phyloP scores from a whole-genome alignment of 2,113 vertebrate species.

The Eretmochelys imbricata region DNA sequence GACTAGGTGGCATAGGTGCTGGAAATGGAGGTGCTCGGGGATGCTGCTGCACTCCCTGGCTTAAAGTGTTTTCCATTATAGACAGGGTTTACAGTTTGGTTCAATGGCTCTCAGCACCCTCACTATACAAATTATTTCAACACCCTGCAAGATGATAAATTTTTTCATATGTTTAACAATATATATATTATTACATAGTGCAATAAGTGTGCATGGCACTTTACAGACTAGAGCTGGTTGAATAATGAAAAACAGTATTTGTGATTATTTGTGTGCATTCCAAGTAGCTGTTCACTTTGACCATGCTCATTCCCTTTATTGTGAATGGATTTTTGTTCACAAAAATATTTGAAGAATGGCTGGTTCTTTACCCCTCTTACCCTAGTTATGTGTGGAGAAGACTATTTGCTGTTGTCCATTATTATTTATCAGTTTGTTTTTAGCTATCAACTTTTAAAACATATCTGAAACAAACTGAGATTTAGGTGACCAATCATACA shows the following conservation, averaged over 20 bases:
- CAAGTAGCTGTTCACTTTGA: background rate
- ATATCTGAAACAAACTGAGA: background rate
- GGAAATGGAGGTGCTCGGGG: background rate
- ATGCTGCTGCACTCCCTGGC: too few relatives aligned
- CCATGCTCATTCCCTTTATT: background rate
- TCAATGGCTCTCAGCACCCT: too few relatives aligned
- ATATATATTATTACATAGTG: background rate
- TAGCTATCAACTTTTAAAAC: background rate
- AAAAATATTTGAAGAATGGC: background rate
- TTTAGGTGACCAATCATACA: background rate
- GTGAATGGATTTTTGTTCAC: background rate
- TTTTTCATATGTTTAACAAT: background rate
- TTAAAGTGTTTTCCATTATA: too few relatives aligned
- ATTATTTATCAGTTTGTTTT: background rate
- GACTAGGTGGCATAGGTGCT: background rate
- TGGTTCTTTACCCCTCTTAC: background rate
- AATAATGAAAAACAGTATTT: constrained; percentile 7
- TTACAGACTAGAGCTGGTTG: background rate
- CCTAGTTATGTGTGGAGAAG: accelerated
- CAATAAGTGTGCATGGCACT: background rate
- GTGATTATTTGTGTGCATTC: background rate
- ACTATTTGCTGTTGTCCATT: background rate
- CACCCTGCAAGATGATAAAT: background rate
- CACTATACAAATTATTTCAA: too few relatives aligned
- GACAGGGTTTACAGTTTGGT: too few relatives aligned